Evolutionary conservation across 2,797 vertebrate genomes (phyloP).

Genomic region (Clarias pachynema): DNA sequence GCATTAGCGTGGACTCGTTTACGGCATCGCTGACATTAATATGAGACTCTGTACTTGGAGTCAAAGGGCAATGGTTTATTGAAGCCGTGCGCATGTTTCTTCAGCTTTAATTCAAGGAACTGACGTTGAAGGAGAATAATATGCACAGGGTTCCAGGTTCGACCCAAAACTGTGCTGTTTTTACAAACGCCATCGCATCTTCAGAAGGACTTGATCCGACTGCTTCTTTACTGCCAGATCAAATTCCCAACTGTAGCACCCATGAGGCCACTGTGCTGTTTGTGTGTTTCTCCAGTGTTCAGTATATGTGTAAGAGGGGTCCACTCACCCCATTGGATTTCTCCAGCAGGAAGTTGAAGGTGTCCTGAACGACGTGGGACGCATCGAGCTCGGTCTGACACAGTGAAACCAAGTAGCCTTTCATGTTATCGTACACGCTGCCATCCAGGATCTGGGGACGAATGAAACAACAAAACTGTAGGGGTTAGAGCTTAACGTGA

Average conservation of each 20-base stretch:
- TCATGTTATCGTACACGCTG: conserved; percentile 88
- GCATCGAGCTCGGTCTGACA: conserved; percentile 92
- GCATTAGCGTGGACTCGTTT: neutral
- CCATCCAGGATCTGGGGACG: conserved; percentile 86
- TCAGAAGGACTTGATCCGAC: conserved; percentile 36
- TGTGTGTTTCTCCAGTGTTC: conserved; percentile 38
- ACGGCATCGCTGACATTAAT: neutral
- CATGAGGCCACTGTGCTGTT: conserved; percentile 19
- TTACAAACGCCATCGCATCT: neutral
- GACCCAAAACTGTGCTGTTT: neutral
- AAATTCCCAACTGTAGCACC: conserved; percentile 35
- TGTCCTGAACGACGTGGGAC: conserved; percentile 85
- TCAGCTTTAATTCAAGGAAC: neutral
- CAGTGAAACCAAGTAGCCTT: conserved; percentile 92
- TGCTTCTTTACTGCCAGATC: conserved; percentile 40
- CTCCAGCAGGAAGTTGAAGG: conserved; percentile 88
- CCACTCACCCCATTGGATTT: conserved; percentile 85
- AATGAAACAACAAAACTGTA: conserved; percentile 8
- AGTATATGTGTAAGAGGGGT: conserved; percentile 2
- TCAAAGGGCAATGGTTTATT: neutral
- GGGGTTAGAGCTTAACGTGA: neutral
- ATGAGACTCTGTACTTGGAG: neutral
- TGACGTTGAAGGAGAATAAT: neutral
- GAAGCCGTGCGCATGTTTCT: neutral
- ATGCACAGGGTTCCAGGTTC: neutral